Percentiles rank a stretch among this genome's conserved stretches.
phyloP scores from a whole-genome alignment of 2,113 vertebrate genomes.

The Clinocottus analis region DNA sequence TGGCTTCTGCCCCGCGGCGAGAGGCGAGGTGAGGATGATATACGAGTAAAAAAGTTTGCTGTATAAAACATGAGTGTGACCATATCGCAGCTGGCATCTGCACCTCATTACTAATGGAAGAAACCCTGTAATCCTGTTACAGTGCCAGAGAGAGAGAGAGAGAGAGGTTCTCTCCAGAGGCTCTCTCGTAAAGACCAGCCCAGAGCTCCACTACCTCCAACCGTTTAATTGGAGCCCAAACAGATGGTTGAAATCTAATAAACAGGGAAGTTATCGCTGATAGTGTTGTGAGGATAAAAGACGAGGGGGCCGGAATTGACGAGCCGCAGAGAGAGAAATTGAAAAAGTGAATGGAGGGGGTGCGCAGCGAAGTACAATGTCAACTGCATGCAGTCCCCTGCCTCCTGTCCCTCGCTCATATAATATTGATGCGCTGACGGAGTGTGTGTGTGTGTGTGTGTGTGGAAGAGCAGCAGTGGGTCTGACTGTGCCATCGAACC shows the following conservation, averaged over 20 bases:
- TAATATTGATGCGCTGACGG: slow-evolving; percentile 64
- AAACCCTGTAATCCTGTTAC: slow-evolving; percentile 60
- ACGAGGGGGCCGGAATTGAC: slow-evolving; percentile 19
- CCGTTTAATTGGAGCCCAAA: slow-evolving; percentile 60
- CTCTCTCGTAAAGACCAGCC: slow-evolving; percentile 40
- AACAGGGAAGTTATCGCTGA: slow-evolving; percentile 41
- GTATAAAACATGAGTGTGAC: slow-evolving; percentile 71
- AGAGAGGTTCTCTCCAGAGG: slow-evolving; percentile 57
- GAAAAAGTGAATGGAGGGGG: slow-evolving; percentile 17
- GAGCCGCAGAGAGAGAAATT: neutral
- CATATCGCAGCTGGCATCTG: slow-evolving; percentile 71
- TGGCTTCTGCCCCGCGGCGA: neutral
- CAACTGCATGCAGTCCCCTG: slow-evolving; percentile 15
- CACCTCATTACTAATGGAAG: slow-evolving; percentile 77
- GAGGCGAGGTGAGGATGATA: slow-evolving; percentile 45
- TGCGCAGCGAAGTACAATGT: slow-evolving; percentile 17
- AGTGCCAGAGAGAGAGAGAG: slow-evolving; percentile 51
- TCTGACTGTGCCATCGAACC: slow-evolving; percentile 50
- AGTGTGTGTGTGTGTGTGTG: slow-evolving; percentile 17
- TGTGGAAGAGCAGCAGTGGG: slow-evolving; percentile 30
- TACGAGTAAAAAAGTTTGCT: slow-evolving; percentile 58
- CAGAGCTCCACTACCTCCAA: slow-evolving; percentile 49
- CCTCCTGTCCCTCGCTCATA: slow-evolving; percentile 50
- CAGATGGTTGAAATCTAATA: slow-evolving; percentile 60
- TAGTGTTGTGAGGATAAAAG: slow-evolving; percentile 1